Conservation (phyloP, 1,140 invertebrate species). For the Armadillidium nasatum region DNA sequence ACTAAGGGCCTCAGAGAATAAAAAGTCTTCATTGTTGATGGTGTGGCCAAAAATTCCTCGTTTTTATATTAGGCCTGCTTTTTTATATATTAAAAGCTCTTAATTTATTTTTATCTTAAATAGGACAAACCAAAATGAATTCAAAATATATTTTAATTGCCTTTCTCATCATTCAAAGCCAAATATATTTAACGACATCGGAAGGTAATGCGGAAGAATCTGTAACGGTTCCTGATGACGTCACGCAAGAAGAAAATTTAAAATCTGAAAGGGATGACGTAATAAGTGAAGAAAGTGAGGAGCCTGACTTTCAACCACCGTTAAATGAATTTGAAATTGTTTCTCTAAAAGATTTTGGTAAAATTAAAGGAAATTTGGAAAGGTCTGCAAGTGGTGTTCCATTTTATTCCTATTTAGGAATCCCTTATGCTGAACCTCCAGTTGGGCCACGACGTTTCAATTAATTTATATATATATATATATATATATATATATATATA, state of each 20-base stretch:
- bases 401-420: not conserved
- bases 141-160: not conserved
- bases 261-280: too few relatives aligned
- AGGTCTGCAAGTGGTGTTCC: not conserved
- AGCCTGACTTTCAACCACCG: not conserved
- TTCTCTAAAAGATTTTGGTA: not conserved
- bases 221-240: not conserved
- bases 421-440: not conserved
- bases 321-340: not conserved
- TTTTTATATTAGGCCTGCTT: too few relatives aligned
- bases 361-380: not conserved
- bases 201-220: not conserved
- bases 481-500: too few relatives aligned
- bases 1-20: too few relatives aligned
- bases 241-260: too few relatives aligned
- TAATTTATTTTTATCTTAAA: too few relatives aligned
- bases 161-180: too few relatives aligned
- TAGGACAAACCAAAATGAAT: not conserved
- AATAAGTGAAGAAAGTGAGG: not conserved
- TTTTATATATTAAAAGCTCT: too few relatives aligned
- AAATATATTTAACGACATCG: too few relatives aligned
- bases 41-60: too few relatives aligned
- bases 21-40: too few relatives aligned
- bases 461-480: too few relatives aligned
- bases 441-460: not conserved